Base-by-base conservation (phyloP, 2,113 vertebrate genomes). In the Malurus elegans region DNA sequence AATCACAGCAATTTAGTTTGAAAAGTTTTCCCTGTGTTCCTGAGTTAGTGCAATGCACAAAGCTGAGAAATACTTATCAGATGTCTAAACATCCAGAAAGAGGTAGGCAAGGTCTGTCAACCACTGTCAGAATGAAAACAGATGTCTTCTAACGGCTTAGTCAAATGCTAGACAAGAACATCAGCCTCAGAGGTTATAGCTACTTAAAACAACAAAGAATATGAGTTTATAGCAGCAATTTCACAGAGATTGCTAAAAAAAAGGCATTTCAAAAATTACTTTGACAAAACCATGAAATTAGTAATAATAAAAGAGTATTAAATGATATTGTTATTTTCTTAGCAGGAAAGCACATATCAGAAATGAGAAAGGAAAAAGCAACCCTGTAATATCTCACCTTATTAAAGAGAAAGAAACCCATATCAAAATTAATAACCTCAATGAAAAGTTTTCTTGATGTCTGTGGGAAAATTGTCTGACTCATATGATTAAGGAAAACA, bases 21-120 rank as follows among this genome's bases (percentile, higher is more conserved):
- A 80, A 92, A 95, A 95, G 85, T 92, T 94, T 88, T 90, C 71
- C 44, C 92, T 96, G 58, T 86, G 71, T 71, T 76, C n/a, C 40
- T 26, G 19, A 82, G 75, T 56, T 45, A 60, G 20, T 69, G 31
- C 36, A 86, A 74, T 57, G 54, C 80, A 74, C 31, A 38, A 6
- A 94, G 32, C 20, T 61, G 85, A 65, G 82, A 93, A 87, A 64
- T 61, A 88, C 75, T 81, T 78, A 57, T 40, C 74, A 88, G n/a
- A 5, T 24, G n/a, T 67, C 51, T 90, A 72, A 87, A 78, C 44
- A 61, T 4, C 40, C 2, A 21, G 45, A 67, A 88, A n/a, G 36
- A 93, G 38, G 17, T 5, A 88, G 84, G 20, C 19, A 67, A 70
- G 69, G 20, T 71, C 45, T 86, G 86, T 90, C 72, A 84, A 19